Evolutionary conservation across 2,888 invertebrate species (phyloP).

Genomic region (Antheraea yamamai): DNA sequence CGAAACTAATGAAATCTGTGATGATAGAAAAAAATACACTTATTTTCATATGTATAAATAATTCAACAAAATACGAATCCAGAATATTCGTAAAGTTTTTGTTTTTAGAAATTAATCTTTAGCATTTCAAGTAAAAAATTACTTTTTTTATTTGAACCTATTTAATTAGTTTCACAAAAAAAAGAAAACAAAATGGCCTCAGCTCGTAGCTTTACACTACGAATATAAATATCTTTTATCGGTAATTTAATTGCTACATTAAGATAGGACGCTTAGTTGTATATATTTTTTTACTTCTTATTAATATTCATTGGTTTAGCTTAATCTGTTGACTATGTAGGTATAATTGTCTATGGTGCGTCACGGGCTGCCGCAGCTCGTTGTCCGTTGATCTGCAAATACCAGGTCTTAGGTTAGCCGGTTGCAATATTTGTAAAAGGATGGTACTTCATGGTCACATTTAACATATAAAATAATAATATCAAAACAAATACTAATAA

Average conservation of each 20-base stretch:
- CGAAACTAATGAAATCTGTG: no score
- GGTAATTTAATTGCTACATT: background rate
- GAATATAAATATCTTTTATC: background rate
- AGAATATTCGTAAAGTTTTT: no score
- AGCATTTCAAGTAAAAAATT: no score
- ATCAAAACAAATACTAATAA: no score
- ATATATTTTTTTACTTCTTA: background rate
- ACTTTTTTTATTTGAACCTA: background rate
- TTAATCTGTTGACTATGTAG: background rate
- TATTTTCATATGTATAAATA: no score
- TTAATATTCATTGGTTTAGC: background rate
- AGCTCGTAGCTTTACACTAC: background rate
- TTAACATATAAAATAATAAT: no score
- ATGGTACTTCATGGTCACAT: no score
- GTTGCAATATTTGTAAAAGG: no score
- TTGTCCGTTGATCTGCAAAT: constrained; percentile 57
- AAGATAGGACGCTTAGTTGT: background rate
- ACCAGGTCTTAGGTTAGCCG: background rate
- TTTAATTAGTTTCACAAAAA: background rate
- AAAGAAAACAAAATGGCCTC: background rate
- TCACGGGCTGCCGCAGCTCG: constrained; percentile 51
- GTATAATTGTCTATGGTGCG: background rate
- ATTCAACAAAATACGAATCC: no score
- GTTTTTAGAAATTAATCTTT: no score
- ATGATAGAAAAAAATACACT: no score